Base-by-base conservation (phyloP, 2,888 invertebrate genomes). In the Oligia latruncula region DNA sequence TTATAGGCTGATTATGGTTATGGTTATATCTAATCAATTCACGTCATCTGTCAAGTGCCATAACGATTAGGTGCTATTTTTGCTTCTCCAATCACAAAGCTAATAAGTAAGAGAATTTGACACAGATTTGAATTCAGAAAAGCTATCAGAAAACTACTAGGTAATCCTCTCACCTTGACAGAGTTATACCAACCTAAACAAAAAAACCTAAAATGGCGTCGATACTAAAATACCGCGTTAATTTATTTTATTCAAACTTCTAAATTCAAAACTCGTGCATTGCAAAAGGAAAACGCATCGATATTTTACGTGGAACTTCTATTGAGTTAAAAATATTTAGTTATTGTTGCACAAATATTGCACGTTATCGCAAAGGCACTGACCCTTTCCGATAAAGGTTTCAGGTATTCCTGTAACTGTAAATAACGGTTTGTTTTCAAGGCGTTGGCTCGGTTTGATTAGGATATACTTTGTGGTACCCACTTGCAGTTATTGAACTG, bases 381-480 rank as follows among this genome's bases (percentile, higher is more conserved):
- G 89, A 90, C 89, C 91, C 76, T 71, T 86, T 80, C 86, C 87
- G 84, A 84, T 84, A 84, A 90, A 81, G 80, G 85, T 74, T 88
- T 84, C 90, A 90, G 91, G 90, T 90, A 90, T 86, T 84, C 85
- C 85, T 81, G 87, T 81, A 83, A 83, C 86, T 81, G 87, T 78
- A 83, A 83, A 85, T 84, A 75, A 46, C 81, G 46, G 55, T 52
- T 62, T 72, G 64, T 82, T 78, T 84, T 77, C 64, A 71, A 75
- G 73, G 73, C 84, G 78, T 82, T 62, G 71, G 55, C 72, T 77
- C 23, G 15, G 23, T 71, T 64, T 65, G 74, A 66, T 76, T 80
- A 71, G 11, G 4, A 60, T n/a, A n/a, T n/a, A 60, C 58, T 58
- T n/a, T n/a, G 46, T 5, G 5, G 5, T 60, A 49, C 17, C 20